phyloP scores from a whole-genome alignment of 2,113 vertebrate genomes.

The Marmota monax region DNA sequence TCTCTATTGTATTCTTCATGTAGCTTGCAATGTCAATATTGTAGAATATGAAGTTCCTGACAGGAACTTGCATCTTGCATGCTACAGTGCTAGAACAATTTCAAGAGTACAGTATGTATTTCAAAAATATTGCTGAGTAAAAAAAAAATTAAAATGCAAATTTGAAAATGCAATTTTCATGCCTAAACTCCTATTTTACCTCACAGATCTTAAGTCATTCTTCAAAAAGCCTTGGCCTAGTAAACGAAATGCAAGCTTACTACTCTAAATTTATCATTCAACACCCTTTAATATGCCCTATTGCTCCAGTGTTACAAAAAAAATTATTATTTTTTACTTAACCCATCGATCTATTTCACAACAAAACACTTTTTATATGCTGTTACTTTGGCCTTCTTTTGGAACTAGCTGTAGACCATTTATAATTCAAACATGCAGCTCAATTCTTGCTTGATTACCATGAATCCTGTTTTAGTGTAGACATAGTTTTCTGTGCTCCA shows the following conservation, averaged over 20 bases:
- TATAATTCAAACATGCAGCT: not conserved
- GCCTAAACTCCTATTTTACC: not conserved
- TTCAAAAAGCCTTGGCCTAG: not conserved
- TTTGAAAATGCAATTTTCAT: not conserved
- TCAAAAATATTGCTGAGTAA: not conserved
- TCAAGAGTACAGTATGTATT: not conserved
- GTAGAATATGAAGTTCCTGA: not conserved
- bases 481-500: not conserved
- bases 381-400: not conserved
- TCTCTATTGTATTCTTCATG: not conserved
- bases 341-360: not conserved
- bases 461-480: not conserved
- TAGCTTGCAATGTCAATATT: not conserved
- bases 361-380: not conserved
- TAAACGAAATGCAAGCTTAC: not conserved
- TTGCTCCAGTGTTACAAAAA: not conserved
- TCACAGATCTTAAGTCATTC: not conserved
- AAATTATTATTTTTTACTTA: conserved; percentile 1
- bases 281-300: not conserved
- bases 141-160: not conserved
- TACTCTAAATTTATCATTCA: not conserved
- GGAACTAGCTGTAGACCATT: not conserved
- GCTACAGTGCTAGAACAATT: not conserved
- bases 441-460: not conserved
- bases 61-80: rapidly evolving